Base-by-base conservation (phyloP, 2,113 vertebrate species). In the Channa maculata region DNA sequence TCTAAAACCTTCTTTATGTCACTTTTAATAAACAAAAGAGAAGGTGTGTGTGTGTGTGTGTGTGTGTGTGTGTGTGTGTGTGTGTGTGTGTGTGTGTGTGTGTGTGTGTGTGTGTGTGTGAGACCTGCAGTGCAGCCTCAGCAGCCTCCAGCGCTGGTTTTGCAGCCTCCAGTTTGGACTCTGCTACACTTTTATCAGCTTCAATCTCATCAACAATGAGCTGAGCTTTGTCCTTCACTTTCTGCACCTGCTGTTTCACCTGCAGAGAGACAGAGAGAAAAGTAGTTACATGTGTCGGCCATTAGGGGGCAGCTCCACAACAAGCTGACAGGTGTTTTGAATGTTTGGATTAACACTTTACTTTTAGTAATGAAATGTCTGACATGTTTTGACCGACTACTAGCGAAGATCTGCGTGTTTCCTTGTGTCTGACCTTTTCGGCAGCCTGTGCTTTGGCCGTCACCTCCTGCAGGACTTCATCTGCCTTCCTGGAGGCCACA, bases 181-280 rank as follows among this genome's bases (percentile, higher is more conserved):
- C 94, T 13, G 95, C 95, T 45, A 88, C 83, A 2, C 85, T 65
- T 86, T 96, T 96, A 72, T 96, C 95, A 1, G 86, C 77, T 49
- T 92, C 95, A 8, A 96, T 96, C 72, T 95, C 94, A 45, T 95
- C 93, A 3, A 96, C 95, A 48, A 96, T 96, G 64, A 92, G 88
- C 79, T 96, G 95, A 74, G 95, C 95, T 71, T 94, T 96, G 68
- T 96, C 95, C 88, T 96, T 96, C 69, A 96, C 95, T 48, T 90
- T 95, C 87, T 96, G 95, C 49, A 96, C 95, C 80, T 96, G 95
- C 76, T 85, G 90, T 87, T 96, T 96, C 78, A 90, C 89, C 89
- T 90, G 75, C 0, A 43, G 5, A 43, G 5, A 2, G 4, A 37
- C 13, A 37, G 8, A 46, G 5, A 6, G 7, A 8, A 24, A 24